These are phyloP conservation scores for Paracanthobrama guichenoti DNA, from an alignment of 2,113 vertebrate species.

Conservation along the genomic window DNA sequence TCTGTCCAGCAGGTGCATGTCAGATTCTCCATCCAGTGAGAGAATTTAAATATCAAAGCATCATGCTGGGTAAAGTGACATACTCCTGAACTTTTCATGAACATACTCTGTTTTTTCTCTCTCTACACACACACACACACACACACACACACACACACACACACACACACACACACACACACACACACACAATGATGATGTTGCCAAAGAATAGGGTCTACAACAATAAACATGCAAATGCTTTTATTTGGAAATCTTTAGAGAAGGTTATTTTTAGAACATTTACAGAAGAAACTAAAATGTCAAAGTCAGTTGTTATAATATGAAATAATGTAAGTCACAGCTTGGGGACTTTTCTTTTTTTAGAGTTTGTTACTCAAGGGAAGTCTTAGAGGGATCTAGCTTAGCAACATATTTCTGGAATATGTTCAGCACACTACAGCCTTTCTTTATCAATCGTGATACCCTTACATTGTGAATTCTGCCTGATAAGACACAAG, in stretches of 20 bases:
- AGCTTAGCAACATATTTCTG: not conserved
- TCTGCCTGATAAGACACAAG: slow-evolving; percentile 7
- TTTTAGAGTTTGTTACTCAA: not conserved
- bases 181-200: not conserved
- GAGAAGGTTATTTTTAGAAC: not conserved
- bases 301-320: not conserved
- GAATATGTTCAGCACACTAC: not conserved
- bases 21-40: slow-evolving; percentile 20
- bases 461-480: slow-evolving; percentile 19
- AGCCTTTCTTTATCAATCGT: not conserved
- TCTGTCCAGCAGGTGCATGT: slow-evolving; percentile 14
- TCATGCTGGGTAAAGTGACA: slow-evolving; percentile 6
- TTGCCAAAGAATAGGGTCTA: not conserved
- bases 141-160: not conserved
- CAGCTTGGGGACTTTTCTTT: not conserved
- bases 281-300: not conserved
- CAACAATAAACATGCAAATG: slow-evolving; percentile 1
- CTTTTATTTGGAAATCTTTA: not conserved
- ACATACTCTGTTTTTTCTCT: not conserved
- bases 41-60: slow-evolving; percentile 35
- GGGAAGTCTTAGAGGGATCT: slow-evolving; percentile 10
- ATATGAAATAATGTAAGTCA: not conserved
- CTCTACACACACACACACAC: not conserved
- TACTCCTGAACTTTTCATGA: slow-evolving; percentile 16
- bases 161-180: no score